A percentile compares a stretch with the other conserved stretches of the same genome.
phyloP scores from a whole-genome alignment of 2,113 vertebrate species.

The Peromyscus leucopus region DNA sequence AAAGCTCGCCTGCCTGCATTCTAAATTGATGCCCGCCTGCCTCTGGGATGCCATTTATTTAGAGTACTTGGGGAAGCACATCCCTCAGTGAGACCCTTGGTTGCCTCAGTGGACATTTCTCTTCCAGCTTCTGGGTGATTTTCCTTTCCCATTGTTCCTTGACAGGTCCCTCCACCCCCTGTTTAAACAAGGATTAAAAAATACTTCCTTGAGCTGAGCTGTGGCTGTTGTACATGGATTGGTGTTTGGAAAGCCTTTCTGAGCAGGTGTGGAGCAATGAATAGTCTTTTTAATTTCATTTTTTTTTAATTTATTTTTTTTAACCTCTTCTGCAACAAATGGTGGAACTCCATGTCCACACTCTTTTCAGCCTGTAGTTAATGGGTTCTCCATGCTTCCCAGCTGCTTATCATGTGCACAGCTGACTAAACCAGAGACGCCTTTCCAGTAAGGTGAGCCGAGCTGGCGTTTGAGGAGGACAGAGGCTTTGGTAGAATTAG shows the following conservation, averaged over 20 bases:
- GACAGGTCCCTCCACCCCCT: not conserved
- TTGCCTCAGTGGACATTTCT: not conserved
- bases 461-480: slow-evolving; percentile 78
- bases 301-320: slow-evolving; percentile 73
- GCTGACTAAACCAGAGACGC: slow-evolving; percentile 88
- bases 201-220: slow-evolving; percentile 57
- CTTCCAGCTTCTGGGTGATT: slow-evolving; percentile 43
- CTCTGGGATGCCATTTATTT: slow-evolving; percentile 36
- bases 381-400: slow-evolving; percentile 83
- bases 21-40: slow-evolving; percentile 43
- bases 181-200: slow-evolving; percentile 74
- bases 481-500: slow-evolving; percentile 79
- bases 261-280: slow-evolving; percentile 53
- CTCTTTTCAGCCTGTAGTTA: slow-evolving; percentile 77
- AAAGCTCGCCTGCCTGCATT: slow-evolving; percentile 49
- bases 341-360: slow-evolving; percentile 57
- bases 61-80: not conserved
- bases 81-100: slow-evolving; percentile 46
- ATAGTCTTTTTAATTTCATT: slow-evolving; percentile 55
- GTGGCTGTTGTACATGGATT: slow-evolving; percentile 37
- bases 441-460: slow-evolving; percentile 88
- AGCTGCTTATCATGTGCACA: slow-evolving; percentile 88
- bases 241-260: slow-evolving; percentile 69
- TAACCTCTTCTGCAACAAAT: slow-evolving; percentile 70
- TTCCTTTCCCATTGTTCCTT: slow-evolving; percentile 63